Evolutionary conservation across 2,888 invertebrate species (phyloP), one percentile per base, ranked within the genome.

Genomic region (Eilema griseolum): DNA sequence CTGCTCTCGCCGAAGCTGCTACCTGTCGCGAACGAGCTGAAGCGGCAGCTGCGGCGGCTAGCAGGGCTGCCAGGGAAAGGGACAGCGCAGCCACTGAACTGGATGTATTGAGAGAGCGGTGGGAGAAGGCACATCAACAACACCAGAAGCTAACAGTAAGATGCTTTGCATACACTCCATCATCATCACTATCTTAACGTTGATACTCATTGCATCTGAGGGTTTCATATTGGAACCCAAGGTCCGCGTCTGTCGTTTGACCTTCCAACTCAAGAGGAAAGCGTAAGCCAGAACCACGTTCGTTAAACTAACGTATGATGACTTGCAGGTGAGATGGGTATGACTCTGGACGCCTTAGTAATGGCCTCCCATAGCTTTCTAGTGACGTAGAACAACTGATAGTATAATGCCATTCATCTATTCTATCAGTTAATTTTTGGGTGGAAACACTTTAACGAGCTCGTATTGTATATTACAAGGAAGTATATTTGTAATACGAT

Each of bases 71-170:
- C 75, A 96, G 98, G 37, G 99, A 99, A 84, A 96, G 97, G 79
- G 98, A 99, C 86, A 98, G 97, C 76, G 96, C 98, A 73, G 97
- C 97, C 82, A 97, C 98, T 0, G 99, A 99, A 92, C 94, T 98
- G 78, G 98, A 98, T 70, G 97, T 98, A 62, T 95, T 98, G 14
- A 97, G 98, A 87, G 98, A 99, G 82, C 95, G 98, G 88, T 97
- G 98, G 96, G 98, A 98, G 89, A 98, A 98, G 88, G 96, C 97
- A 20, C 98, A 98, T 89, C 96, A 96, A 83, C 96, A 97, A 83
- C 98, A 98, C 83, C 98, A 98, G 92, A 98, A 98, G 92, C 92
- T 98, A 62, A 97, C 98, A 93, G 97, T 97, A 88, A 90, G 82
- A 31, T 56, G 24, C 8, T 60, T 46, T 26, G 4, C 23, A 24